phyloP scores from a whole-genome alignment of 2,797 vertebrate genomes.

The Meda fulgida region DNA sequence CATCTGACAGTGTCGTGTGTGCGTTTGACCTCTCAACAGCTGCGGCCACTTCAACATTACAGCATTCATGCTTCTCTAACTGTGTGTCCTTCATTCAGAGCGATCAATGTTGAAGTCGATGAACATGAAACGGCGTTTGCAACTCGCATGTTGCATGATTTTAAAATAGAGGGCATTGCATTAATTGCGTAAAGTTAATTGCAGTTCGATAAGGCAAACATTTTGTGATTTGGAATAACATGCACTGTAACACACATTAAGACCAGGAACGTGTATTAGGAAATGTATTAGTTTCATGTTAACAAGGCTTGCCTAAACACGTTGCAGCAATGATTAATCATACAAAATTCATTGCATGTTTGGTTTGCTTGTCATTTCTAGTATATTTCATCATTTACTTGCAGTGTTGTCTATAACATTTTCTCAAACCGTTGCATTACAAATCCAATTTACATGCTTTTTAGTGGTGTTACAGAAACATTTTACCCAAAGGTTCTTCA shows the following conservation, averaged over 20 bases:
- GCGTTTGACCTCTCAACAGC: conserved; percentile 29
- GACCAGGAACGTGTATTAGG: neutral
- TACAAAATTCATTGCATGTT: neutral
- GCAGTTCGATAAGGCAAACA: neutral
- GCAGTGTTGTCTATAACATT: neutral
- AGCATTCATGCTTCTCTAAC: neutral
- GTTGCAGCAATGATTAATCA: neutral
- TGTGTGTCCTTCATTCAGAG: conserved; percentile 11
- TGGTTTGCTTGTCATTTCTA: neutral
- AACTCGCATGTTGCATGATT: neutral
- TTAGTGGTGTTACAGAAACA: neutral
- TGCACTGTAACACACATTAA: neutral
- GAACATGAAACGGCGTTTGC: neutral
- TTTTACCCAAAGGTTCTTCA: neutral
- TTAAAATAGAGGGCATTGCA: neutral
- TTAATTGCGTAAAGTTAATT: neutral
- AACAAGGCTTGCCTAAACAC: neutral
- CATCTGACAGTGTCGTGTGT: neutral
- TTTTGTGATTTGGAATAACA: neutral
- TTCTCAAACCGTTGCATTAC: neutral
- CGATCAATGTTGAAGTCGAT: neutral
- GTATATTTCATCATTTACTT: neutral
- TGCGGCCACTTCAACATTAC: neutral
- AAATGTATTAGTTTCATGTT: neutral
- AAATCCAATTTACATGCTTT: neutral